Evolutionary conservation across 37 sponge, comb jelly and placozoan species (phyloP).

Genomic region (Bolinopsis microptera): DNA sequence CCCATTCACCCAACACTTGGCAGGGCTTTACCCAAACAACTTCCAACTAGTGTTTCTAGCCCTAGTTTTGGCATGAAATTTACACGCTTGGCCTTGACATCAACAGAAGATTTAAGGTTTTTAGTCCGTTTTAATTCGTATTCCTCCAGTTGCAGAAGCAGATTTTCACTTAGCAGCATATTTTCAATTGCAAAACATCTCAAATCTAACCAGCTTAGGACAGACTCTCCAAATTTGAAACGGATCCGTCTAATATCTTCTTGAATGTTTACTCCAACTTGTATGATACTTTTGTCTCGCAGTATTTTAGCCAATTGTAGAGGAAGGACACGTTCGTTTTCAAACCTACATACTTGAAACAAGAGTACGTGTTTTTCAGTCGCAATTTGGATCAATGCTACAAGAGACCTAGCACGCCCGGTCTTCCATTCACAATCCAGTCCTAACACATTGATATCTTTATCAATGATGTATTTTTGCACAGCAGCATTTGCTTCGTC

Average conservation of each 20-base stretch:
- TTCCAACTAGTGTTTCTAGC: background rate
- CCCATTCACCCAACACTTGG: too few relatives aligned
- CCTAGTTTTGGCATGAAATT: conserved; percentile 12
- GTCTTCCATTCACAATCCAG: conserved; percentile 5
- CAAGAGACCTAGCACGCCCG: background rate
- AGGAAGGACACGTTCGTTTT: background rate
- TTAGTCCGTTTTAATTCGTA: background rate
- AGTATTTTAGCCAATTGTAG: background rate
- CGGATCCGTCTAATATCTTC: background rate
- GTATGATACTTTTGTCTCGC: background rate
- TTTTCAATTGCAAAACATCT: background rate
- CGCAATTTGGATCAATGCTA: background rate
- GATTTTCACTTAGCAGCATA: background rate
- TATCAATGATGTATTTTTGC: background rate
- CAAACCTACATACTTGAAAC: background rate
- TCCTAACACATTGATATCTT: background rate
- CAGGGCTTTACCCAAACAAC: background rate
- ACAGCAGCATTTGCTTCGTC: background rate
- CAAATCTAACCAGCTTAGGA: background rate
- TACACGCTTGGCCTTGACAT: background rate
- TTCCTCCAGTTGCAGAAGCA: background rate
- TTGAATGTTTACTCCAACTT: conserved; percentile 36
- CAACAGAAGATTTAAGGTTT: background rate
- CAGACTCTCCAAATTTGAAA: background rate
- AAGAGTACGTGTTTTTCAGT: background rate